Evolutionary conservation across 2,113 vertebrate genomes (phyloP).

Genomic region (Taurulus bubalis): DNA sequence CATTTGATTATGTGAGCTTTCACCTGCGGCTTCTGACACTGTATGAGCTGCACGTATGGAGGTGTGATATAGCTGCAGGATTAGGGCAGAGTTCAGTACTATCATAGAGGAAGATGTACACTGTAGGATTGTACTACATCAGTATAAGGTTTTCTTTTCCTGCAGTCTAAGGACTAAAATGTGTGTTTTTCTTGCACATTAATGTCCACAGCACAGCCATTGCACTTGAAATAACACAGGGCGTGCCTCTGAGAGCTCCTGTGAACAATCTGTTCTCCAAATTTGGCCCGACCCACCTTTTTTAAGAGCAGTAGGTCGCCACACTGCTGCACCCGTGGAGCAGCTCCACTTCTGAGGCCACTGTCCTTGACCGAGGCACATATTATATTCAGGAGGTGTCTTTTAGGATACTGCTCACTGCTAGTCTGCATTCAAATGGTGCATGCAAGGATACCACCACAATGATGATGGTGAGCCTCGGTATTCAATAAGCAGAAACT

Average conservation of each 20-base stretch:
- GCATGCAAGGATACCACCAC: neutral
- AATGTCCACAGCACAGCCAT: neutral
- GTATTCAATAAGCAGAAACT: slow-evolving; percentile 7
- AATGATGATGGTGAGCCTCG: neutral
- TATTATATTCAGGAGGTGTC: slow-evolving; percentile 1
- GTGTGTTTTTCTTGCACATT: neutral
- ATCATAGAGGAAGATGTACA: slow-evolving; percentile 15
- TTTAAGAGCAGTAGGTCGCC: slow-evolving; percentile 1
- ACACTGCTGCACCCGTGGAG: slow-evolving; percentile 18
- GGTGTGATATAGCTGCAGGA: slow-evolving; percentile 45
- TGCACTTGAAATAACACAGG: neutral
- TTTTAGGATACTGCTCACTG: slow-evolving; percentile 23
- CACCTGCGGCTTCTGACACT: slow-evolving; percentile 8
- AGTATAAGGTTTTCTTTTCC: neutral
- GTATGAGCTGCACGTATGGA: slow-evolving; percentile 29
- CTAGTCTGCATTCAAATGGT: slow-evolving; percentile 27
- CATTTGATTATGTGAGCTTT: slow-evolving; percentile 34
- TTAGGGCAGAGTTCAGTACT: slow-evolving; percentile 32
- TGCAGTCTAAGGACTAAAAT: neutral
- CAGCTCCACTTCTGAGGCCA: slow-evolving; percentile 21
- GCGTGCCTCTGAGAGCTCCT: neutral
- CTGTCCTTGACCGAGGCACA: slow-evolving; percentile 20
- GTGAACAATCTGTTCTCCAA: slow-evolving; percentile 1
- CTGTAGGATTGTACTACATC: slow-evolving; percentile 11
- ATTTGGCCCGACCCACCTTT: neutral